These are phyloP conservation scores for Petrosia ficiformis DNA, from an alignment of 37 sponge, comb jelly and placozoan genomes.

Conservation along the genomic window DNA sequence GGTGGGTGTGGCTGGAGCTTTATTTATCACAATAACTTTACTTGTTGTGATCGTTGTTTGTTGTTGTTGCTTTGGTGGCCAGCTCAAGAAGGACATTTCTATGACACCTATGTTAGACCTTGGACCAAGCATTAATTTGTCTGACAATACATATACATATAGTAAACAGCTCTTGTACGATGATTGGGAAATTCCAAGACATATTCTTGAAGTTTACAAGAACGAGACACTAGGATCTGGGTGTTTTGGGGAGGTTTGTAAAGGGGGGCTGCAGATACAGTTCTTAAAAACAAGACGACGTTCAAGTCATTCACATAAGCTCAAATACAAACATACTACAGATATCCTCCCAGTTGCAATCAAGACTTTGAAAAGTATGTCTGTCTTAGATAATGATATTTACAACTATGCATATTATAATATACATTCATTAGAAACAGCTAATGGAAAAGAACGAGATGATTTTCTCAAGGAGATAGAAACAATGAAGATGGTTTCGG, in stretches of 20 bases:
- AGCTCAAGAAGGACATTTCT: too few relatives aligned
- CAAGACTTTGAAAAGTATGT: conserved; percentile 61
- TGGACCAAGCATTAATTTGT: too few relatives aligned
- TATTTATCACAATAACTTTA: too few relatives aligned
- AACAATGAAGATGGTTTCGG: conserved; percentile 71
- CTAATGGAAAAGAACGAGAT: conserved; percentile 44
- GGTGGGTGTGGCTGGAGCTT: too few relatives aligned
- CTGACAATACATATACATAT: too few relatives aligned
- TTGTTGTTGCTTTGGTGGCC: too few relatives aligned
- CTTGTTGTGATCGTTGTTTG: too few relatives aligned
- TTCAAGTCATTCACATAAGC: background rate
- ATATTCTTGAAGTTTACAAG: conserved; percentile 25
- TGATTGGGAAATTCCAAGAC: conserved; percentile 53
- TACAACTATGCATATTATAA: too few relatives aligned
- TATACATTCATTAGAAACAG: too few relatives aligned
- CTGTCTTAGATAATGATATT: too few relatives aligned
- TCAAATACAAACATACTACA: background rate
- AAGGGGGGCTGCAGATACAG: conserved; percentile 23
- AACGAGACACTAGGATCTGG: conserved; percentile 60
- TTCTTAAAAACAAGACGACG: background rate
- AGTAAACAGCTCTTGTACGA: too few relatives aligned
- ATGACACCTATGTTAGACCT: too few relatives aligned
- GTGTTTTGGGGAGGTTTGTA: conserved; percentile 64
- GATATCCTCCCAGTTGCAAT: conserved; percentile 47
- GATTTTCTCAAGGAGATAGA: conserved; percentile 69